Evolutionary conservation across 1,140 invertebrate species (phyloP), one percentile per base, ranked within the genome.

Genomic region (Hormaphis cornu): DNA sequence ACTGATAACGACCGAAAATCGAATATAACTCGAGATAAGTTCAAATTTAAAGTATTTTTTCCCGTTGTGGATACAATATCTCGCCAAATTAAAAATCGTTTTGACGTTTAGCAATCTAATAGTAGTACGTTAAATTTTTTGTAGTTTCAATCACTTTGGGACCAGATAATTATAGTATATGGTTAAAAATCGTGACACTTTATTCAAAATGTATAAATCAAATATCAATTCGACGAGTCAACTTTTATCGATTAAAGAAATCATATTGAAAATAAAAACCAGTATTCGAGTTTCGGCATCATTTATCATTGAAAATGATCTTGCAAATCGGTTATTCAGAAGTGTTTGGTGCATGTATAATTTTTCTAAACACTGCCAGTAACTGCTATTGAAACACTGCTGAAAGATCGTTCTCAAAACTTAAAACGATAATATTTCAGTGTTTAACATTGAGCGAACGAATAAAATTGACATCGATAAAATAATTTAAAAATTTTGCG

Each of bases 11-110:
- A 56, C 18, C 18, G 53, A 56, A 20, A 30, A 20, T 14, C 35
- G 1, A 35, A 33, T 56, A 56, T 56, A 3, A 56, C 53, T 16
- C n/a, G 35, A 22, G 18, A 56, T 22, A 56, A 56, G 33, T 56
- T 56, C 20, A 56, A 56, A 56, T 7, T 56, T 16, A 37, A 56
- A 56, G 53, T 56, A 56, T 56, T 56, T 56, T 56, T 35, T 16
- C 33, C 53, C n/a, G 37, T 37, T 35, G 6, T 56, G 14, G 53
- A 56, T 7, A 37, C 33, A 37, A 22, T 37, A 37, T 22, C 22
- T 22, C 22, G 9, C 37, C 33, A 56, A 37, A 28, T 56, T 37
- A 56, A 56, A 37, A 5, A 37, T 35, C 28, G 53, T 10, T 56
- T 56, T 56, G 18, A 56, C 20, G 53, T 28, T 37, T 37, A 35